Evolutionary conservation across 2,888 invertebrate species (phyloP), one percentile per base, ranked within the genome.

Genomic region (Sabatieria punctata): DNA sequence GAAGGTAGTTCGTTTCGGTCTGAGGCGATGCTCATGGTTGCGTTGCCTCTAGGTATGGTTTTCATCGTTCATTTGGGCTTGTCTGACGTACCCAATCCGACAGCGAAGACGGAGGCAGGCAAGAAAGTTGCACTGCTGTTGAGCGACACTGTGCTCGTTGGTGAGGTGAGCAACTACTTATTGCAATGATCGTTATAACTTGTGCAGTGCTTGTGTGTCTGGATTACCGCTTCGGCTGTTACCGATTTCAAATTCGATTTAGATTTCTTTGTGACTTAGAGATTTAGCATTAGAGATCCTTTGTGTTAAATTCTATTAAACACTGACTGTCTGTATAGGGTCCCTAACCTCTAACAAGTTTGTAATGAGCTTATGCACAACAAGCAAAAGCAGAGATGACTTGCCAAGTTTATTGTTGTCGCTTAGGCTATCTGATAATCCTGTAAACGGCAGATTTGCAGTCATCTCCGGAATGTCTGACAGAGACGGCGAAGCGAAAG

Each of bases 101-200:
- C 77, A 4, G 85, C 86, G 15, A 84, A 83, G 59, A 84, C 85
- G 68, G 80, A 81, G 33, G 62, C 64, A 41, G 61, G 64, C n/a
- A 89, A 89, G 73, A 76, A 73, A 0, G 91, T 89, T 64, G 89
- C 95, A 0, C 72, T 99, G 2, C 93, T 89, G 63, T 76, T 97
- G 57, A 95, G 93, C 2, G 97, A 97, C 66, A 97, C 95, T 18
- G 88, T 91, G n/a, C 67, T 88, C 56, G 85, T 93, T 0, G 85
- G 84, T 60, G 89, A 91, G 60, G 82, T 76, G 61, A 53, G 64
- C 55, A 26, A n/a, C n/a, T n/a, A n/a, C n/a, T n/a, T n/a, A n/a
- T n/a, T n/a, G n/a, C n/a, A n/a, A n/a, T n/a, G n/a, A n/a, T n/a
- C n/a, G n/a, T n/a, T n/a, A n/a, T n/a, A n/a, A n/a, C n/a, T n/a